Conservation (phyloP, 1,140 invertebrate genomes). For the Sycophila sp. region DNA sequence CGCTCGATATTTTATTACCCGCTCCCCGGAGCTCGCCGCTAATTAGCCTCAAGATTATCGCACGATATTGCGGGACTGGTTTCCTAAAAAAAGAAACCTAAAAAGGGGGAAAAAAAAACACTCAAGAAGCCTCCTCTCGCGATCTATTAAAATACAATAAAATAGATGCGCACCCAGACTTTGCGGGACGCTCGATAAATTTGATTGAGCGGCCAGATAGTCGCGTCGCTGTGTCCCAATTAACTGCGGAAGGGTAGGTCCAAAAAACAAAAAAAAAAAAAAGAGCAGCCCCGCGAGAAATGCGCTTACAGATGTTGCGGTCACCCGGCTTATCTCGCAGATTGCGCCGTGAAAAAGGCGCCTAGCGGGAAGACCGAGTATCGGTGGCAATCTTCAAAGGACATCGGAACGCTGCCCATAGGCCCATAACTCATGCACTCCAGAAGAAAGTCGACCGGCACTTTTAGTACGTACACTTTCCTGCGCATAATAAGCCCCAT, state of each 20-base stretch:
- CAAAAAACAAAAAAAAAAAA: not conserved
- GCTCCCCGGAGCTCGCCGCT: no score
- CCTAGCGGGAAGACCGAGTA: slow-evolving; percentile 19
- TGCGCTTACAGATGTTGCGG: not conserved
- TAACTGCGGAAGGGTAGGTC: not conserved
- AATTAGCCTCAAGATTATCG: no score
- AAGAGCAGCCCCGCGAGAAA: not conserved
- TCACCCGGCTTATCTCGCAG: slow-evolving; percentile 2
- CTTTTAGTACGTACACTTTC: no score
- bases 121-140: no score
- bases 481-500: no score
- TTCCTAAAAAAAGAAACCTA: not conserved
- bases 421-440: no score
- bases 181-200: slow-evolving; percentile 16
- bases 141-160: slow-evolving; percentile 20
- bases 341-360: not conserved
- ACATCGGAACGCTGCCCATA: no score
- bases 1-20: not conserved
- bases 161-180: not conserved
- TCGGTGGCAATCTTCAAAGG: slow-evolving; percentile 16
- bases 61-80: not conserved
- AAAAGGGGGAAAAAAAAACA: no score
- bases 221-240: slow-evolving; percentile 13
- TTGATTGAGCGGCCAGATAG: slow-evolving; percentile 16
- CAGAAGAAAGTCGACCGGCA: no score